Conservation (phyloP, 2,113 vertebrate genomes). For the Grammomys dolichurus region DNA sequence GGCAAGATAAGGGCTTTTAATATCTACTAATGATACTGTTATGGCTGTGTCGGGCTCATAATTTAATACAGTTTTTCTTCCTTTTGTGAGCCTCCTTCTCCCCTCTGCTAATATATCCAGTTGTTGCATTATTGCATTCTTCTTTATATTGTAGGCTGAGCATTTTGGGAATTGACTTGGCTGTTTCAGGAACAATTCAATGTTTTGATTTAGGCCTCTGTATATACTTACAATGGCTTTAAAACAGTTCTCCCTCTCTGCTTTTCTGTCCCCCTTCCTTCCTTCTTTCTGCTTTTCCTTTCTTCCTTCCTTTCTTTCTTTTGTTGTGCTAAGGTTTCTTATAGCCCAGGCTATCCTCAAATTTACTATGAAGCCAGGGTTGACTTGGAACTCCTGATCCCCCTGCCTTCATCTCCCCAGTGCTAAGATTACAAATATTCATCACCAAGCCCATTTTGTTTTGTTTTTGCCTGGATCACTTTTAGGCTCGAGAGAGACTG, state of each 20-base stretch:
- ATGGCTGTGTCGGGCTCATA: constrained; percentile 40
- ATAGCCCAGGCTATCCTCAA: neutral
- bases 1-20: constrained; percentile 34
- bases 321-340: neutral
- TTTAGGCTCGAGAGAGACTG: neutral
- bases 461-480: neutral
- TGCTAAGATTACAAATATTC: neutral
- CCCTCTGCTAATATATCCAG: neutral
- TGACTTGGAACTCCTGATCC: neutral
- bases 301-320: neutral
- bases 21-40: constrained; percentile 25
- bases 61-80: neutral
- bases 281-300: neutral
- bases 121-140: neutral
- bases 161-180: constrained; percentile 42
- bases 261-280: neutral
- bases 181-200: neutral
- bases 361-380: neutral
- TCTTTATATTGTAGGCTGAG: constrained; percentile 2
- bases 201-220: neutral
- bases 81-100: neutral
- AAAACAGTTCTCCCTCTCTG: neutral
- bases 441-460: neutral
- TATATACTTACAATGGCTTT: neutral
- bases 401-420: neutral